Conservation (phyloP, 2,113 vertebrate species). For the Percopsis transmontana region DNA sequence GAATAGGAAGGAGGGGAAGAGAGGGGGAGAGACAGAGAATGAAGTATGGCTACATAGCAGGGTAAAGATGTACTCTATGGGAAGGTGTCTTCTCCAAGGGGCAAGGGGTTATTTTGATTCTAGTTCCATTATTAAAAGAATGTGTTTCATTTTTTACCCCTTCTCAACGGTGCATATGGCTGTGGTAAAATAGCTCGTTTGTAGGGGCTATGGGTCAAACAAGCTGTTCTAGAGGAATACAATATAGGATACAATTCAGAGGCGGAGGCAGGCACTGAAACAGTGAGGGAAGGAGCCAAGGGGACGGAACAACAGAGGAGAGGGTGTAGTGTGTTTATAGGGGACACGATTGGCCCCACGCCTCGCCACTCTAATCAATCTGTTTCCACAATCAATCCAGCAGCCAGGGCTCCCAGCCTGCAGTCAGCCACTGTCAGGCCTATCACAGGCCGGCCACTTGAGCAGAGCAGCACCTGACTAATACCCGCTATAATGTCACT, state of each 20-base stretch:
- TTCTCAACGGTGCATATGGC: too few relatives aligned
- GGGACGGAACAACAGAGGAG: background rate
- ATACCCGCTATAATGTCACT: constrained; percentile 80
- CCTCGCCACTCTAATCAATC: constrained; percentile 43
- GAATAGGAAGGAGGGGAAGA: constrained; percentile 17
- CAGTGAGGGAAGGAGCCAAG: constrained; percentile 4
- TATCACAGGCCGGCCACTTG: constrained; percentile 78
- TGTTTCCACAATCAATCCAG: constrained; percentile 46
- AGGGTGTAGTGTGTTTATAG: constrained; percentile 36
- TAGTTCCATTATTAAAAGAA: too few relatives aligned
- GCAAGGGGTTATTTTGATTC: too few relatives aligned
- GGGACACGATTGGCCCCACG: constrained; percentile 37
- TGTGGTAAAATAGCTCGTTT: background rate
- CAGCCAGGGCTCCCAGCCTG: constrained; percentile 32
- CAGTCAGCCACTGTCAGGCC: constrained; percentile 60
- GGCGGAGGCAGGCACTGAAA: background rate
- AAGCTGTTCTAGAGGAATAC: constrained; percentile 16
- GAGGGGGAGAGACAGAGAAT: constrained; percentile 20
- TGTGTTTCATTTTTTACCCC: too few relatives aligned
- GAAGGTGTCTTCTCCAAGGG: too few relatives aligned
- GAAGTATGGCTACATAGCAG: constrained; percentile 31
- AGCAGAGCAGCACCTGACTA: constrained; percentile 78
- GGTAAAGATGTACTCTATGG: constrained; percentile 20
- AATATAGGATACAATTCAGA: background rate
- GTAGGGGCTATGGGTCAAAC: background rate